Conservation (phyloP, 2,888 invertebrate species). For the Horisme vitalbata region DNA sequence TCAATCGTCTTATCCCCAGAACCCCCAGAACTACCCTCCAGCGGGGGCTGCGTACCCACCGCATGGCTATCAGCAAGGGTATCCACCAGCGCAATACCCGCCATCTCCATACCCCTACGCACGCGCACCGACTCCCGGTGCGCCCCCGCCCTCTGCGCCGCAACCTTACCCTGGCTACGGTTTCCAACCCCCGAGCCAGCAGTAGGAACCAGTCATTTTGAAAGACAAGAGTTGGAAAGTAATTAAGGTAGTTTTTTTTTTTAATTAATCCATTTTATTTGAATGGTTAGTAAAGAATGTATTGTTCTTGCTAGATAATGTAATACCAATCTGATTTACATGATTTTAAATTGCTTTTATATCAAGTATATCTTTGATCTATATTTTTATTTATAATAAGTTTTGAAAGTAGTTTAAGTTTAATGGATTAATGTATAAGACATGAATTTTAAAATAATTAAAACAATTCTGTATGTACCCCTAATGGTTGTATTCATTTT, state of each 20-base stretch:
- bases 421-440: constrained; percentile 24
- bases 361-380: too few relatives aligned
- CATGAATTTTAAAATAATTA: constrained; percentile 25
- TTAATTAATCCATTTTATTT: constrained; percentile 6
- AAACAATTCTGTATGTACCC: too few relatives aligned
- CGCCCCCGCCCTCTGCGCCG: constrained; percentile 87
- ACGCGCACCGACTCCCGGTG: constrained; percentile 84
- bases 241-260: neutral
- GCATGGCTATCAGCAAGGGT: constrained; percentile 78
- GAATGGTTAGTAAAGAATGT: constrained; percentile 6
- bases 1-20: constrained; percentile 80
- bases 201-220: constrained; percentile 37
- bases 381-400: constrained; percentile 1
- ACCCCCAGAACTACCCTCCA: constrained; percentile 75
- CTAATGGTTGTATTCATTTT: constrained; percentile 3
- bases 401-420: constrained; percentile 10
- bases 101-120: constrained; percentile 83
- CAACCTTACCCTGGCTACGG: constrained; percentile 90
- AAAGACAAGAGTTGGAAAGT: constrained; percentile 1
- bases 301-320: constrained; percentile 3
- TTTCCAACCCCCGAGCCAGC: constrained; percentile 90
- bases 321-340: constrained; percentile 11
- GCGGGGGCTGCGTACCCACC: constrained; percentile 74
- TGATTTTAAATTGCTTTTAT: constrained; percentile 3
- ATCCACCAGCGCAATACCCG: constrained; percentile 81